These are phyloP conservation scores for Ailuropoda melanoleuca DNA, from an alignment of 2,113 vertebrate genomes.

Conservation along the genomic window DNA sequence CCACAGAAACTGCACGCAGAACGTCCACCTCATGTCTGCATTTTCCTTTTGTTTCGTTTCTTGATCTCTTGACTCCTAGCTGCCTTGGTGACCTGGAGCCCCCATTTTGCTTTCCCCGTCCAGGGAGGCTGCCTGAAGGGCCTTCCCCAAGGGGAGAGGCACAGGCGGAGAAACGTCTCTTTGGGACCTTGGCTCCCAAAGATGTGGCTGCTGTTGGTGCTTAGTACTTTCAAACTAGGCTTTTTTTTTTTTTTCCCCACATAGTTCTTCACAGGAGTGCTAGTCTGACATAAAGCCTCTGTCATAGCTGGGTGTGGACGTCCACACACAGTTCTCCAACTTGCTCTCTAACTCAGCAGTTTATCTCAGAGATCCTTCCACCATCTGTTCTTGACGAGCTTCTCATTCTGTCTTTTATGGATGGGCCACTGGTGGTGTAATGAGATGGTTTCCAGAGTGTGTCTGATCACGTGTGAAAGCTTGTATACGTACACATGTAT, in stretches of 20 bases:
- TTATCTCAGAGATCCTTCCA: neutral
- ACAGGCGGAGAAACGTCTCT: too few species aligned
- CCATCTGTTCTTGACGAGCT: neutral
- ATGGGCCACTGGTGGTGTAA: neutral
- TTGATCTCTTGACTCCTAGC: neutral
- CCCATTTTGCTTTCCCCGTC: neutral
- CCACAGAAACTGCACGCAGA: too few species aligned
- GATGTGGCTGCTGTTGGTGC: neutral
- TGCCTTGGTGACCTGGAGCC: neutral
- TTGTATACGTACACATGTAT: neutral
- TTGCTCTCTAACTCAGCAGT: neutral
- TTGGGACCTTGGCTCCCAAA: neutral
- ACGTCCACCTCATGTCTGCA: neutral
- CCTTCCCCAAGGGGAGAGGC: neutral
- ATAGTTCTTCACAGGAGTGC: neutral
- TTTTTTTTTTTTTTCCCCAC: rapidly evolving
- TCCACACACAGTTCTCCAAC: neutral
- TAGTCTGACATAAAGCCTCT: neutral
- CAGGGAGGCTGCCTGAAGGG: neutral
- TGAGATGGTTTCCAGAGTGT: neutral
- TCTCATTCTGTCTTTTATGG: neutral
- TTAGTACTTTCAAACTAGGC: neutral
- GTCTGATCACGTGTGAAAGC: neutral
- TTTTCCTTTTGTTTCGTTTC: neutral
- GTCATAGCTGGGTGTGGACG: neutral